Evolutionary conservation across 1,140 invertebrate genomes (phyloP).

Genomic region (Scaptomyza hsui): DNA sequence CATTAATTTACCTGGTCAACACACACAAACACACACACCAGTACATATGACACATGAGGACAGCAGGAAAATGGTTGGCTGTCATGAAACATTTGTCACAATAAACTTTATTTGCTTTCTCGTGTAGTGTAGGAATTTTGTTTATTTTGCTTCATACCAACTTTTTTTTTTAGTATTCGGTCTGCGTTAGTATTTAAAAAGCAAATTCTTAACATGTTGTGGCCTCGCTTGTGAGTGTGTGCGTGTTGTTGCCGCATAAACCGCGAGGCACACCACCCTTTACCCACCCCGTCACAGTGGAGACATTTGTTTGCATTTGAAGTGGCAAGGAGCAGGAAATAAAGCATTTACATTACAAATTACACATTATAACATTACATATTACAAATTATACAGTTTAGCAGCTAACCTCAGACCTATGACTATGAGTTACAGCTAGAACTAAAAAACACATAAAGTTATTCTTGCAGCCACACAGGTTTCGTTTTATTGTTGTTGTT

Average conservation of each 20-base stretch:
- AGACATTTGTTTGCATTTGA: constrained; percentile 72
- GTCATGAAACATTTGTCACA: constrained; percentile 82
- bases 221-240: constrained; percentile 41
- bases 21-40: constrained; percentile 2
- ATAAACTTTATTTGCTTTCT: constrained; percentile 81
- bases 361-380: constrained; percentile 52
- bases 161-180: constrained; percentile 54
- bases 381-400: constrained; percentile 63
- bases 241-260: constrained; percentile 70
- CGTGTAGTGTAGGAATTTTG: constrained; percentile 48
- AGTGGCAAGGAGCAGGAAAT: constrained; percentile 55
- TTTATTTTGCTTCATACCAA: constrained; percentile 6
- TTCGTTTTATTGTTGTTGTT: constrained; percentile 24
- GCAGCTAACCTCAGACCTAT: constrained; percentile 3
- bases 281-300: constrained; percentile 25
- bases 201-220: constrained; percentile 67
- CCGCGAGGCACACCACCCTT: constrained; percentile 21
- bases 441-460: constrained; percentile 23
- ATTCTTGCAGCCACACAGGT: constrained; percentile 39
- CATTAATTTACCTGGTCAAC: constrained; percentile 32
- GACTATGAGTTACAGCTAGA: background rate
- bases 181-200: constrained; percentile 65
- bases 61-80: constrained; percentile 49
- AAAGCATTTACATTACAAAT: constrained; percentile 59
- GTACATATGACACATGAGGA: constrained; percentile 13